These are phyloP conservation scores for Aurelia coerulea DNA, from an alignment of 30 jellyfish, hydroid and myxozoan species.

Conservation along the genomic window DNA sequence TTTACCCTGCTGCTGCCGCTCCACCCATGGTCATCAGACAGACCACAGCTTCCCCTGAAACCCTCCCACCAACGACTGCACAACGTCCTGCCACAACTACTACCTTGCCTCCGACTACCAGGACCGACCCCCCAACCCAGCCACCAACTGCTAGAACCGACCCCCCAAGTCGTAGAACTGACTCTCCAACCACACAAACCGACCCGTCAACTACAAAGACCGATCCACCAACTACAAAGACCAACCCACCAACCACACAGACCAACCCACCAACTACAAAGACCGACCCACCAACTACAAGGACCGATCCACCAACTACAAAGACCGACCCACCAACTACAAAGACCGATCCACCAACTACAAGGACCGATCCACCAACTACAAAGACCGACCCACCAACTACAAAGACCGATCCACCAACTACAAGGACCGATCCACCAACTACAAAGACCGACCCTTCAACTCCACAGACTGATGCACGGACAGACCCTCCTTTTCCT, in stretches of 20 bases:
- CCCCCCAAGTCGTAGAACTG: too few species aligned
- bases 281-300: neutral
- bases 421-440: neutral
- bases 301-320: neutral
- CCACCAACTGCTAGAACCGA: too few species aligned
- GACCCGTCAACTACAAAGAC: neutral
- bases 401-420: neutral
- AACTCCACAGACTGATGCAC: neutral
- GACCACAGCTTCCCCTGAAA: neutral
- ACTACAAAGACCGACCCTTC: neutral
- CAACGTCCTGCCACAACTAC: neutral
- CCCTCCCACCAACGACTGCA: conserved; percentile 4
- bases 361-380: neutral
- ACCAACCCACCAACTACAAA: neutral
- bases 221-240: conserved; percentile 2
- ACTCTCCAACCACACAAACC: neutral
- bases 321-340: too few species aligned
- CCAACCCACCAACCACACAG: neutral
- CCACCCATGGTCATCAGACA: conserved; percentile 4
- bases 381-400: neutral
- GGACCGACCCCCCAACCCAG: too few species aligned
- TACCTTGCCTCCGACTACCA: neutral
- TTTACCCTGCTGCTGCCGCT: conserved; percentile 40
- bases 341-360: too few species aligned
- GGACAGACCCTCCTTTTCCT: neutral